Conservation (phyloP, 2,888 invertebrate species). For the Caenorhabditis japonica region DNA sequence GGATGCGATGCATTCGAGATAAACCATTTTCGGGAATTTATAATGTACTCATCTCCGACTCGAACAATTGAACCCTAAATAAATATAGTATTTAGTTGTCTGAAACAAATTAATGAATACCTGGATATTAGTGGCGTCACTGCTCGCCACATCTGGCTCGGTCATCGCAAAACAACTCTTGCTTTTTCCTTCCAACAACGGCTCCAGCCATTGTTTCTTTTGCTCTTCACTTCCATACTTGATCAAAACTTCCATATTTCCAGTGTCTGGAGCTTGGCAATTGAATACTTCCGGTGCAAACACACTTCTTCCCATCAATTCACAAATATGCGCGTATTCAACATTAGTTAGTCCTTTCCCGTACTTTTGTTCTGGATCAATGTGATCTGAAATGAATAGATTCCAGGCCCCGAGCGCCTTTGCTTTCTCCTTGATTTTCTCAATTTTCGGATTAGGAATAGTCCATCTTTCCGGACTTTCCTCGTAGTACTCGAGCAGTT, state of each 20-base stretch:
- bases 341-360: conserved; percentile 78
- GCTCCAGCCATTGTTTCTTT: conserved; percentile 74
- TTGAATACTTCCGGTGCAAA: conserved; percentile 79
- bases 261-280: conserved; percentile 80
- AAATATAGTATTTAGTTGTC: too few relatives aligned
- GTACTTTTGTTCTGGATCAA: conserved; percentile 77
- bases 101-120: conserved; percentile 19
- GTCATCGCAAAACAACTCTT: conserved; percentile 79
- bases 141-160: conserved; percentile 78
- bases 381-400: conserved; percentile 78
- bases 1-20: conserved; percentile 79
- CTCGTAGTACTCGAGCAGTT: conserved; percentile 72
- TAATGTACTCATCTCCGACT: conserved; percentile 78
- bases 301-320: conserved; percentile 78
- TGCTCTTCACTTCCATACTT: conserved; percentile 79
- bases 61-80: conserved; percentile 77
- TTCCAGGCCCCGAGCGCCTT: conserved; percentile 79
- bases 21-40: conserved; percentile 80
- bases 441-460: conserved; percentile 76
- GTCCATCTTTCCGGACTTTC: conserved; percentile 76
- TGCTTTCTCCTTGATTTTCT: conserved; percentile 78
- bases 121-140: conserved; percentile 79
- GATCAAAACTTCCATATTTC: conserved; percentile 80
- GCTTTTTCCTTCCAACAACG: conserved; percentile 78
- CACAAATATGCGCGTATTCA: conserved; percentile 79